Base-by-base conservation (phyloP, 2,113 vertebrate genomes). In the Trichechus manatus region DNA sequence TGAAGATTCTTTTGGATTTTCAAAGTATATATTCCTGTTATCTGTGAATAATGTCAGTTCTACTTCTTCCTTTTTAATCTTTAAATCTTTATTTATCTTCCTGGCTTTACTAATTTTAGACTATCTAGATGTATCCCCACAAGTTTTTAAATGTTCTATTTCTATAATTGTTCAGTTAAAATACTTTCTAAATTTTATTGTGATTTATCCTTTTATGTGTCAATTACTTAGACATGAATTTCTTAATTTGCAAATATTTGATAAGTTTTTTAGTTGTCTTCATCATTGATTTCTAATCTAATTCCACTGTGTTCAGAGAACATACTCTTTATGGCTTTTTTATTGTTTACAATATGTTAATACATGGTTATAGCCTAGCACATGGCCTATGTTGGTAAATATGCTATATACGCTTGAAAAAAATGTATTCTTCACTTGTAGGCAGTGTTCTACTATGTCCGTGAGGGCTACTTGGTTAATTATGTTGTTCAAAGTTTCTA, bases 21-120 rank as follows among this genome's bases (percentile, higher is more conserved):
- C n/a, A 75, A 42, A n/a, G 81, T 84, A 44, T 25, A 56, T 11
- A 56, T 56, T 56, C 53, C 13, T 15, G 53, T 17, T 56, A 17
- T 56, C 53, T 56, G 53, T 91, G 29, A 91, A 88, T 88, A 85
- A 80, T 75, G 15, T 5, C 42, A 94, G 14, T 44, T 66, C 86
- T 86, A 44, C 20, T 89, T 56, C 31, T 39, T 39, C 39, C 39
- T 75, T 85, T 85, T 36, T 29, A 68, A 81, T 53, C 29, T 92
- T 59, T 68, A 92, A 84, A 80, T 94, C 9, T 59, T 68, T 90
- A 59, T 59, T 68, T 90, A 59, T 81, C 33, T 87, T 78, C 77
- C 1, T 2, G 9, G 27, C 4, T 75, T 33, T 61, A 36, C 20
- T 77, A n/a, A 63, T 92, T 92, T 77, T 50, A 78, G n/a, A 17